Evolutionary conservation across 2,888 invertebrate genomes (phyloP).

Genomic region (Diarsia dahlii): DNA sequence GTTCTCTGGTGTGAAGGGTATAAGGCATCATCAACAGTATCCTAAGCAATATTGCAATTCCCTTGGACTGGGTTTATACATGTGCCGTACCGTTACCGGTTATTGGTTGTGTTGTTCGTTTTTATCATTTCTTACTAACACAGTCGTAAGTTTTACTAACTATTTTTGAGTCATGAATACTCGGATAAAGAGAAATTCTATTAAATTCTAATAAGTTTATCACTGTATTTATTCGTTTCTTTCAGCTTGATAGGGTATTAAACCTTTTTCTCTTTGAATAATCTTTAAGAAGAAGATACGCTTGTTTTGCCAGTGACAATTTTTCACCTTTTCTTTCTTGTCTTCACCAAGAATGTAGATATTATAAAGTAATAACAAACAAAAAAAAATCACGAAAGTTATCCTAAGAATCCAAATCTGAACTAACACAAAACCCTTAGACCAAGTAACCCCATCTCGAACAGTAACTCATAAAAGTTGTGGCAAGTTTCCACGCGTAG

Average conservation of each 20-base stretch:
- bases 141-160: no score
- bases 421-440: constrained; percentile 13
- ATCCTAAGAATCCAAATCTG: background rate
- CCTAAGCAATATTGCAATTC: no score
- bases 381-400: constrained; percentile 17
- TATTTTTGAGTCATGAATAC: no score
- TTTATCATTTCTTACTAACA: no score
- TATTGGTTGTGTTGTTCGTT: no score
- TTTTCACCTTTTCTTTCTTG: background rate
- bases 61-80: no score
- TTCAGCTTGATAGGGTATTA: background rate
- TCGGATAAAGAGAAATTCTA: no score
- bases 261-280: background rate
- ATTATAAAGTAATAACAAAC: background rate
- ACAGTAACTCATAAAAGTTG: constrained; percentile 24
- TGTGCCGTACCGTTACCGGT: no score
- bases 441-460: constrained; percentile 26
- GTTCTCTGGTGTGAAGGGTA: no score
- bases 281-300: background rate
- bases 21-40: no score
- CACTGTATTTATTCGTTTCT: background rate
- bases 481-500: constrained; percentile 17
- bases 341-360: no score
- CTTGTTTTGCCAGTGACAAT: background rate
- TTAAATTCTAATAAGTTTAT: no score